Base-by-base conservation (phyloP, 2,113 vertebrate species). In the Caranx melampygus region DNA sequence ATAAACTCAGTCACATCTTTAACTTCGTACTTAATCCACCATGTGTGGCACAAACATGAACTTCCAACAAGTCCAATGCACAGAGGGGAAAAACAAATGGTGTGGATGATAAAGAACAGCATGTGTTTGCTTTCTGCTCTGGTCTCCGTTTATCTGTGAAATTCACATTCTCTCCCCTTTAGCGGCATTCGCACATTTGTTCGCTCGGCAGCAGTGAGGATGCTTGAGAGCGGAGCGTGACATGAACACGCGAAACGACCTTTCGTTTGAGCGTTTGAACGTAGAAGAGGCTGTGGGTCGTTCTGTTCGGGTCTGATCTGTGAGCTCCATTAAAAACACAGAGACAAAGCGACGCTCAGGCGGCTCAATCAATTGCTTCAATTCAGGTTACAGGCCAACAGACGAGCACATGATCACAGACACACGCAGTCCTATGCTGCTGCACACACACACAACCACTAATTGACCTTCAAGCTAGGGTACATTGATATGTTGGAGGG, bases 391-490 rank as follows among this genome's bases (percentile, higher is more conserved):
- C 13, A 58, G 44, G n/a, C n/a, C n/a, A 20, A 72, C 70, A 69
- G 55, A 72, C 6, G 6, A 42, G 37, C 78, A 42, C 45, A 14
- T 60, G 61, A 74, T 69, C 51, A 63, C 54, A 78, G 33, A 59
- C 60, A 20, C 55, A 71, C 49, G 74, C 1, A 49, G 64, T 71
- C 13, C 66, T 49, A 67, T 65, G 70, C 58, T 15, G 26, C 37
- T 61, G n/a, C 68, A 70, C 37, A 64, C 82, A 77, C 42, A 77
- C 42, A 60, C 78, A 79, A 3, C 61, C 58, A 62, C 60, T 75
- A 82, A 72, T 20, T 84, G 85, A 84, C 90, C 90, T 90, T 90
- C 76, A 84, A 66, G 60, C 78, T 40, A 9, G 61, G 82, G 72
- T 75, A 62, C 67, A 83, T 71, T 54, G 44, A 78, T 33, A 75